Base-by-base conservation (phyloP, 2,113 vertebrate genomes). In the Caloenas nicobarica region DNA sequence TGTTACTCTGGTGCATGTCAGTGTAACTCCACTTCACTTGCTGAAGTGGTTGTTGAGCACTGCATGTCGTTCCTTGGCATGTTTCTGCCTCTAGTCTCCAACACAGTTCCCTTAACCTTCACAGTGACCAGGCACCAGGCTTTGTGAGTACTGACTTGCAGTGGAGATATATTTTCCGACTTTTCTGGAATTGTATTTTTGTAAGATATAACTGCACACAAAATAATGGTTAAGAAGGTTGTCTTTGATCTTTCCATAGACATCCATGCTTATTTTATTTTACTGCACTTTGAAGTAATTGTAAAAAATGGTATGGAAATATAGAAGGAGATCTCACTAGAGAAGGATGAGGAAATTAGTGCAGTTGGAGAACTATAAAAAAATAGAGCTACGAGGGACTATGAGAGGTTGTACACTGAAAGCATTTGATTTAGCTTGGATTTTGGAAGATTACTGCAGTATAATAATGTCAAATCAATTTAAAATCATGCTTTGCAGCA, bases 271-370 rank as follows among this genome's bases (percentile, higher is more conserved):
- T 85, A 72, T 87, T 92, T 85, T 65, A 89, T 91, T 92, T 92
- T 91, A 72, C 73, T 50, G 65, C n/a, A 89, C 73, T 97, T 89
- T 72, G 89, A 93, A 92, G 73, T 92, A 56, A 81, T 81, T 86
- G 57, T 85, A 82, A 90, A 69, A 38, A 92, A 46, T 69, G 24
- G 28, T 72, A 86, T 85, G 78, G 88, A 95, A 95, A 89, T 87
- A 65, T 2, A 82, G 86, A 91, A 93, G 25, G 46, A 91, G 91
- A 71, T 85, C 8, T 92, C 83, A 76, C 56, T 81, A 79, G 89
- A 92, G 93, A 85, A 91, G 51, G 48, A 85, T 24, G 18, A 33
- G 34, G 62, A 92, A 96, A 93, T 86, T 66, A 33, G 34, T 81
- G 60, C 21, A 38, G 36, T 31, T 87, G 81, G 15, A 77, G 34